Percentiles rank a stretch among this genome's conserved stretches.
phyloP scores from a whole-genome alignment of 2,888 invertebrate genomes.

The Sarcophaga rosellei region DNA sequence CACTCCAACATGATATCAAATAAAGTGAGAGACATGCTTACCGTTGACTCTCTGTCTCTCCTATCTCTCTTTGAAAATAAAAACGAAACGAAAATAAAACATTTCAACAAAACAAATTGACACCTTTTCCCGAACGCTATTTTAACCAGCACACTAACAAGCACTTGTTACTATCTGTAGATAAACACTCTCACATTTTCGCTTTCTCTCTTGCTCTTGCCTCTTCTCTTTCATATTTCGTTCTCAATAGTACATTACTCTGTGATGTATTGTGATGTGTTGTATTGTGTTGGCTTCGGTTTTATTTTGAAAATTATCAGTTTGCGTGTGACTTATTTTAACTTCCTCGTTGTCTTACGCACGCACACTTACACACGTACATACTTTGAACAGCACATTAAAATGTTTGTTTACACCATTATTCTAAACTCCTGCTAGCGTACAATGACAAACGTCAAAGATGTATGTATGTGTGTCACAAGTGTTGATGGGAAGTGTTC shows the following conservation, averaged over 20 bases:
- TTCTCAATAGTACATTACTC: not conserved
- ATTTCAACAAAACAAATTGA: slow-evolving; percentile 26
- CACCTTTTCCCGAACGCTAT: not conserved
- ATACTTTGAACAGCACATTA: too few species aligned
- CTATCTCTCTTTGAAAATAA: not conserved
- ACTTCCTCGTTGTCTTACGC: not conserved
- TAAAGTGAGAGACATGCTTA: not conserved
- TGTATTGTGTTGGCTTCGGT: not conserved
- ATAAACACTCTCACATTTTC: not conserved
- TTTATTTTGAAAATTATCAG: slow-evolving; percentile 7
- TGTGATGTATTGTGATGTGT: not conserved
- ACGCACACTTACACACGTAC: not conserved
- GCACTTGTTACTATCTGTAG: slow-evolving; percentile 6
- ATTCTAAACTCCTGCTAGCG: not conserved
- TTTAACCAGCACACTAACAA: slow-evolving; percentile 1
- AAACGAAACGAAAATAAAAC: not conserved
- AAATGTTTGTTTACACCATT: not conserved
- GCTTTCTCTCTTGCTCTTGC: not conserved
- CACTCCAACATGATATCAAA: not conserved
- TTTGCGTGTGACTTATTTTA: slow-evolving; percentile 18
- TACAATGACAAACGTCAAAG: too few species aligned
- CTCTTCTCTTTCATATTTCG: too few species aligned
- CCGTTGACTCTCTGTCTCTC: not conserved
- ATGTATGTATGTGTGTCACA: not conserved
- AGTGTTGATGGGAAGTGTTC: not conserved